phyloP scores from a whole-genome alignment of 2,113 vertebrate species.

The Pogonocichla stellata region DNA sequence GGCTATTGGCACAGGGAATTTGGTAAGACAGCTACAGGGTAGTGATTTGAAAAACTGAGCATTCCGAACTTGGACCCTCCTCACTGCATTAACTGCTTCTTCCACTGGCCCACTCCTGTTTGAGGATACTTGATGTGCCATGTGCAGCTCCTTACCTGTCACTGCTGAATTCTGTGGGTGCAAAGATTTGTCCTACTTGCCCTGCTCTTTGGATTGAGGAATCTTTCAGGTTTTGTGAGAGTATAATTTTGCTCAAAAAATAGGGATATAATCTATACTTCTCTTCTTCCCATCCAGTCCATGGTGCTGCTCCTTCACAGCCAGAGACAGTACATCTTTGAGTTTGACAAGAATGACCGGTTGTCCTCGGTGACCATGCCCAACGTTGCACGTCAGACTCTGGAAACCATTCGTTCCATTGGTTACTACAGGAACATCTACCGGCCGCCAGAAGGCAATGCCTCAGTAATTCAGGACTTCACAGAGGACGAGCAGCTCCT shows the following conservation, averaged over 20 bases:
- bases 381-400: conserved; percentile 91
- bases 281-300: conserved; percentile 78
- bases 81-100: background rate
- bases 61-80: background rate
- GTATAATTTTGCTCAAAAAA: background rate
- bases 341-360: conserved; percentile 95
- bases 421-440: conserved; percentile 98
- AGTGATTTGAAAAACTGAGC: background rate
- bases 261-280: background rate
- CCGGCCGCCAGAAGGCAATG: conserved; percentile 90
- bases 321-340: conserved; percentile 97
- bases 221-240: background rate
- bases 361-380: conserved; percentile 97
- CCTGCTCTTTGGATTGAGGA: background rate
- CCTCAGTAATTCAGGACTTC: conserved; percentile 94
- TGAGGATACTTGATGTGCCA: accelerated
- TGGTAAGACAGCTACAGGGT: background rate
- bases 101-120: background rate
- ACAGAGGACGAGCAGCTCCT: conserved; percentile 90
- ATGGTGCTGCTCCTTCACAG: conserved; percentile 97
- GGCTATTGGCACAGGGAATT: background rate
- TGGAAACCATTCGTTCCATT: conserved; percentile 93
- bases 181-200: background rate
- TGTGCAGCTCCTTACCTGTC: background rate
- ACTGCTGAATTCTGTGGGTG: background rate